Evolutionary conservation across 1,140 invertebrate genomes (phyloP), one percentile per base, ranked within the genome.

Genomic region (Lethrus apterus): DNA sequence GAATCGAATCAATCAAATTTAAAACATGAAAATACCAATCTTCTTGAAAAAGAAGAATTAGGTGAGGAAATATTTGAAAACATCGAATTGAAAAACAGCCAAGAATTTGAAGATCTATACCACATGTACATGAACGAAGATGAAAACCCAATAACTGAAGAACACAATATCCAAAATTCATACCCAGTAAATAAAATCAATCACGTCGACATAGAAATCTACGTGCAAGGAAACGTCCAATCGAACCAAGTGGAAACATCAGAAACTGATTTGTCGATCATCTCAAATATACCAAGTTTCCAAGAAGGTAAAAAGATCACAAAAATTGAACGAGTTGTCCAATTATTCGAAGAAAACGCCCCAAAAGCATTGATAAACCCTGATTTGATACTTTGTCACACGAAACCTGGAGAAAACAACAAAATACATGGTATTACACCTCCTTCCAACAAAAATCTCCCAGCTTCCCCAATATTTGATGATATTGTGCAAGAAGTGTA

Each of bases 401-500:
- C n/a, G n/a, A n/a, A n/a, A 26, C 23, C n/a, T 26, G 5, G 23
- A 26, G 5, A 7, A 26, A 26, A 26, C 5, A 26, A 7, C n/a
- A 7, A 26, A 5, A n/a, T n/a, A n/a, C 5, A n/a, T n/a, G 5
- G 5, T 26, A 26, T n/a, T 20, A 26, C 8, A 11, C 14, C n/a
- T n/a, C 20, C 2, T 26, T 2, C n/a, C n/a, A n/a, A n/a, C n/a
- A n/a, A n/a, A n/a, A n/a, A n/a, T n/a, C n/a, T n/a, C n/a, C n/a
- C n/a, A 21, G 24, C 38, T 41, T 41, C 38, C 38, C 38, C 38
- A 17, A 13, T 41, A 41, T 41, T 41, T 7, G 3, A 18, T 7
- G 29, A 41, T 41, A 41, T 41, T 26, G 38, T 7, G 38, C 38
- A 41, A 41, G 38, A 41, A 41, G 38, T 11, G 17, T 15, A 5